A percentile compares a stretch with the other conserved stretches of the same genome.
Evolutionary conservation across 1,140 invertebrate genomes (phyloP).

Genomic region (Conus ventricosus): DNA sequence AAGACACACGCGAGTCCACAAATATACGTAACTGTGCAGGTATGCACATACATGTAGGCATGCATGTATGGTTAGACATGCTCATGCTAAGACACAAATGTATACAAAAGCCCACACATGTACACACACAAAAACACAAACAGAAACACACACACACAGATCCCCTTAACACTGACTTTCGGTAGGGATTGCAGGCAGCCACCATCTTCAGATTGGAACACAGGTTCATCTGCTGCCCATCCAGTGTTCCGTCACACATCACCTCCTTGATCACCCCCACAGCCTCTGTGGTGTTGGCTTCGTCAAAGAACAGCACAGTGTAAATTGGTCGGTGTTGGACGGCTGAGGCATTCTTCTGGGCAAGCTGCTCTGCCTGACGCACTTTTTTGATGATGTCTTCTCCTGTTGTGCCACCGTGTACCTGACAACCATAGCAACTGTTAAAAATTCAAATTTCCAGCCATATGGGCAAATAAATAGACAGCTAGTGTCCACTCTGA

Average conservation of each 20-base stretch:
- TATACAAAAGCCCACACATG: neutral
- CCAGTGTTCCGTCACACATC: slow-evolving; percentile 68
- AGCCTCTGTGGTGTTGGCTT: slow-evolving; percentile 72
- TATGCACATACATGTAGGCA: too few species aligned
- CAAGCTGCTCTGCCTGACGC: slow-evolving; percentile 56
- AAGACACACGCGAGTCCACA: too few species aligned
- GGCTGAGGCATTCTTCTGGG: slow-evolving; percentile 51
- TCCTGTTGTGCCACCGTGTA: slow-evolving; percentile 69
- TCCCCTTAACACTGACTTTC: slow-evolving; percentile 56
- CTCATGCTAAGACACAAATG: slow-evolving; percentile 12
- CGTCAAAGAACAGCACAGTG: slow-evolving; percentile 73
- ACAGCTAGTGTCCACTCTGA: too few species aligned
- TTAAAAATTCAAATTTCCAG: neutral
- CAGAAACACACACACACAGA: too few species aligned
- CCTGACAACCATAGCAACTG: slow-evolving; percentile 41
- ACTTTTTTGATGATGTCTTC: slow-evolving; percentile 64
- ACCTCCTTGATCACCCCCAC: slow-evolving; percentile 71
- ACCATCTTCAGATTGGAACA: slow-evolving; percentile 64
- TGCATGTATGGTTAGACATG: too few species aligned
- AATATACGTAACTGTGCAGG: too few species aligned
- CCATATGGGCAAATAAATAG: too few species aligned
- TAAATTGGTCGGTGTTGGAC: slow-evolving; percentile 51
- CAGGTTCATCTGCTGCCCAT: slow-evolving; percentile 55
- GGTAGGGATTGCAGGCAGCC: slow-evolving; percentile 71
- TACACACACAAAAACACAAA: too few species aligned